These are phyloP conservation scores for Corydoras sp. DNA, from an alignment of 2,113 vertebrate species.

Conservation along the genomic window DNA sequence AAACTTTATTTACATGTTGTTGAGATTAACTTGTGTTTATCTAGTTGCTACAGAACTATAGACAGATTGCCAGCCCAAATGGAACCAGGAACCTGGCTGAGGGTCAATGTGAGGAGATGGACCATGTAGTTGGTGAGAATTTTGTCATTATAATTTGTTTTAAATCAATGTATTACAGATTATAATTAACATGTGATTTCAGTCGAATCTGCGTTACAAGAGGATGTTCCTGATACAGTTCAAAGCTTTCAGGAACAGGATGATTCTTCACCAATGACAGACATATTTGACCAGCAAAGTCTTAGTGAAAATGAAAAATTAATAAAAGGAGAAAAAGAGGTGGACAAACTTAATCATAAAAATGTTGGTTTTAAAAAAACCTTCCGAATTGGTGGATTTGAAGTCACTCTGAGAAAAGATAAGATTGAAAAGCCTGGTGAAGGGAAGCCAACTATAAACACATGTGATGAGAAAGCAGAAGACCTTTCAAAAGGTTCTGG, in stretches of 20 bases:
- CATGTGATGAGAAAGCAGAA: conserved; percentile 55
- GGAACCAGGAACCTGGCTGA: conserved; percentile 55
- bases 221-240: conserved; percentile 55
- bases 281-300: conserved; percentile 54
- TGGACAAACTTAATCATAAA: conserved; percentile 62
- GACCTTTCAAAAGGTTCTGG: conserved; percentile 47
- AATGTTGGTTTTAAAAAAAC: conserved; percentile 80
- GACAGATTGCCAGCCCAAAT: conserved; percentile 63
- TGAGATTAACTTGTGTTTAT: conserved; percentile 15
- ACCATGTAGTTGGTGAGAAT: conserved; percentile 52
- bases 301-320: conserved; percentile 48
- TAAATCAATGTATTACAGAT: background rate
- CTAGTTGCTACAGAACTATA: conserved; percentile 68
- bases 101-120: conserved; percentile 47
- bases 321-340: conserved; percentile 53
- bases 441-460: conserved; percentile 60
- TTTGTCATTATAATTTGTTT: background rate
- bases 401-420: conserved; percentile 83
- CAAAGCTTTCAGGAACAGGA: conserved; percentile 53
- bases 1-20: too few relatives aligned
- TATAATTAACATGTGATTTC: conserved; percentile 36
- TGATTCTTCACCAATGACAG: conserved; percentile 37
- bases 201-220: conserved; percentile 67
- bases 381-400: conserved; percentile 84
- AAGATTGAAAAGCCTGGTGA: conserved; percentile 67